Percentiles rank a stretch among this genome's conserved stretches.
Conservation (phyloP, 1,140 invertebrate species). For the Ceratina australensis region DNA sequence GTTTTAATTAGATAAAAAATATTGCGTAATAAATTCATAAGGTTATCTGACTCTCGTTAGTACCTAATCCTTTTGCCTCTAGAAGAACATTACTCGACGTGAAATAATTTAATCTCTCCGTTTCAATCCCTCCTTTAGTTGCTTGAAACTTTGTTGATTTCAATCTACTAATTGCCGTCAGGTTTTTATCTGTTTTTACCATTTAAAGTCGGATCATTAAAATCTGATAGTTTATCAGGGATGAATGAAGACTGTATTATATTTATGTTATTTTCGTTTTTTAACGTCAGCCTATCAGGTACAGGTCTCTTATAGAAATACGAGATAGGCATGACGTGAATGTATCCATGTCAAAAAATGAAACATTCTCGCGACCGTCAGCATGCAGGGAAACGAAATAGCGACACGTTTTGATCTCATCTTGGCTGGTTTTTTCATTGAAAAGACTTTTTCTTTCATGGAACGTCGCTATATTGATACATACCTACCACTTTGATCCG, state of each 20-base stretch:
- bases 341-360: neutral
- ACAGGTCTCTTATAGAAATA: neutral
- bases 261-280: too few species aligned
- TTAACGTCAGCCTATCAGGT: neutral
- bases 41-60: neutral
- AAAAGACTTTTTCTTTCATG: conserved; percentile 1
- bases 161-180: conserved; percentile 33
- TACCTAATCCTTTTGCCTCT: neutral
- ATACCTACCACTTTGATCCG: neutral
- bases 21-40: too few species aligned
- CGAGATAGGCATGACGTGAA: neutral
- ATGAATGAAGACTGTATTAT: too few species aligned
- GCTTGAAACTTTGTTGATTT: conserved; percentile 31
- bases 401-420: conserved; percentile 19
- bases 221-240: too few species aligned
- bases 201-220: conserved; percentile 12
- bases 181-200: neutral
- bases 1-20: too few species aligned
- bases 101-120: neutral
- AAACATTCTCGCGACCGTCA: neutral
- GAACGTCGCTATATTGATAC: neutral
- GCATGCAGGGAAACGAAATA: neutral
- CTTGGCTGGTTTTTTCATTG: neutral
- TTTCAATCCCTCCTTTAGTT: conserved; percentile 6
- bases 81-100: neutral